These are phyloP conservation scores for Microcebus tavaratra DNA, from an alignment of 2,113 vertebrate species.

Conservation along the genomic window DNA sequence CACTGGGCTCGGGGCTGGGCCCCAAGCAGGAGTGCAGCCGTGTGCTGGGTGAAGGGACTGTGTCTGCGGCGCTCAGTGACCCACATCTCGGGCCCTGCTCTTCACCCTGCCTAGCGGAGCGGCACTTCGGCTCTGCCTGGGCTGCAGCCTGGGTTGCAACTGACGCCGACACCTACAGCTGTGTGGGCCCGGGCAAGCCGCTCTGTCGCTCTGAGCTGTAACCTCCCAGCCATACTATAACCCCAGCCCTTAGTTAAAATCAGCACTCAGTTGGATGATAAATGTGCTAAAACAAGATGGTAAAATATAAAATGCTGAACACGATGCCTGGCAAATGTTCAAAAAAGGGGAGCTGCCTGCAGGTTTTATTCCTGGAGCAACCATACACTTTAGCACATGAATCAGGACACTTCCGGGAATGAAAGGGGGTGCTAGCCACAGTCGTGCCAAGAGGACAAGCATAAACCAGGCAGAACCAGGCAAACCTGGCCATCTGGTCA, in stretches of 20 bases:
- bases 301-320: neutral
- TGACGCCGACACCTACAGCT: neutral
- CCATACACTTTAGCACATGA: neutral
- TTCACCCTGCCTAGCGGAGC: neutral
- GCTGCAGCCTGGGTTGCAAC: neutral
- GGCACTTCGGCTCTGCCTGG: neutral
- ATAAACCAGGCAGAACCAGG: neutral
- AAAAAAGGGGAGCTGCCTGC: neutral
- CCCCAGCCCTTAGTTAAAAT: neutral
- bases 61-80: accelerated
- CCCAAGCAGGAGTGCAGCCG: neutral
- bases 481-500: neutral
- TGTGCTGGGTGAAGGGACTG: accelerated
- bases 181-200: neutral
- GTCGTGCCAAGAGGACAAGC: neutral
- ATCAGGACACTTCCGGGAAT: neutral
- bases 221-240: neutral
- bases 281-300: neutral
- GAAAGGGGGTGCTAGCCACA: neutral
- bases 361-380: neutral
- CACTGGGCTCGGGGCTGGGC: neutral
- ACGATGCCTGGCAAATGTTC: neutral
- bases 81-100: neutral
- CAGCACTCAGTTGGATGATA: neutral
- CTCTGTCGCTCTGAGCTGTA: neutral